Base-by-base conservation (phyloP, 2,113 vertebrate genomes). In the Phyllopteryx taeniolatus region DNA sequence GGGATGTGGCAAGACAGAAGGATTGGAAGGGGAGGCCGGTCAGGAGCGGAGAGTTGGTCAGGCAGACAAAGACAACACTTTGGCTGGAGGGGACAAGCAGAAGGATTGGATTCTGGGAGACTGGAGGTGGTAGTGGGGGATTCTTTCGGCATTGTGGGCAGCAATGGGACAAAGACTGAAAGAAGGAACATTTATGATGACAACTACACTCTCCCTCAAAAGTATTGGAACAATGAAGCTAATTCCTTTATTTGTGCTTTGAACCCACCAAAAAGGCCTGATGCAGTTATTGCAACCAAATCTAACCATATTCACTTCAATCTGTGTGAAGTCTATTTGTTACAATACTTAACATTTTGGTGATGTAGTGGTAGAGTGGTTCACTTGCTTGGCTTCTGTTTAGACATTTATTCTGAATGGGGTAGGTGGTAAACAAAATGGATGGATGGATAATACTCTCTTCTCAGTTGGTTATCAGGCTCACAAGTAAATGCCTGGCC, bases 51-150 rank as follows among this genome's bases (percentile, higher is more conserved):
- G 85, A 85, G 83, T 83, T 79, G 88, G 88, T 90, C 87, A 85
- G 80, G 85, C 86, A 88, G 90, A 87, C 88, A 84, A 12, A 78
- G 74, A 67, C 79, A 46, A 51, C 46, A 59, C 84, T 84, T 72
- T 85, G 85, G 82, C 87, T 87, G 61, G 77, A 84, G 90, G 89
- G 89, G 85, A 88, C 83, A 79, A 75, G 85, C 82, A 85, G 86
- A 85, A 75, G 85, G 88, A 90, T 88, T 89, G 82, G 83, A 87
- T 86, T 88, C 80, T 84, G 62, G 79, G 85, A 87, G 85, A 87
- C 86, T 85, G 86, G 82, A 80, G 86, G 86, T 78, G 73, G 83
- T 69, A 68, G 84, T 77, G 76, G n/a, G 70, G 68, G 80, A 82
- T 87, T 83, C 82, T 88, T 86, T 83, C 78, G 77, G 68, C 76